A percentile compares a stretch with the other conserved stretches of the same genome.
Evolutionary conservation across 1,140 invertebrate species (phyloP).

Genomic region (Zaprionus vittiger): DNA sequence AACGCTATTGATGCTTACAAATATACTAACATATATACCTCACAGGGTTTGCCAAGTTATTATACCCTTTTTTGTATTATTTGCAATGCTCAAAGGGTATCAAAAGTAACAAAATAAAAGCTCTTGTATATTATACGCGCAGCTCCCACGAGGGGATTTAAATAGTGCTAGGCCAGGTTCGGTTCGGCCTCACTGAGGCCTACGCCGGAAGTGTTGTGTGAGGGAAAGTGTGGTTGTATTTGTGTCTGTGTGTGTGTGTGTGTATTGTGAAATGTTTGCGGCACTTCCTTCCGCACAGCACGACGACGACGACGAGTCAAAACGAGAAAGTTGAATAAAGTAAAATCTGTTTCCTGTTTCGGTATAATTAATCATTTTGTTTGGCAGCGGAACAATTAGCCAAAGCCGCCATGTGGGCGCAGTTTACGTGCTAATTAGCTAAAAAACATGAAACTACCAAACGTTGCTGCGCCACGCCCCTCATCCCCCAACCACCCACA

Average conservation of each 20-base stretch:
- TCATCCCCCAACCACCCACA: not conserved
- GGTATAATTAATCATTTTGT: conserved; percentile 82
- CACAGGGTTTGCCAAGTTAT: not conserved
- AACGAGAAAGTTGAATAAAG: conserved; percentile 73
- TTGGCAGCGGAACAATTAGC: conserved; percentile 80
- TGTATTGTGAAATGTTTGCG: conserved; percentile 77
- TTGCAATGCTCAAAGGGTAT: not conserved
- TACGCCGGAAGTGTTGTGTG: conserved; percentile 59
- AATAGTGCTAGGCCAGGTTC: conserved; percentile 63
- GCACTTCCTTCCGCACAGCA: conserved; percentile 76
- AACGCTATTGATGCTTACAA: no score
- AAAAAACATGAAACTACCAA: conserved; percentile 42
- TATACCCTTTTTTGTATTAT: not conserved
- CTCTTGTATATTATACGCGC: conserved; percentile 31
- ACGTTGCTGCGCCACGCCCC: conserved; percentile 8
- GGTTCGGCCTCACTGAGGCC: conserved; percentile 38
- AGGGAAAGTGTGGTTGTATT: conserved; percentile 9
- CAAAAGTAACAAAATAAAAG: conserved; percentile 53
- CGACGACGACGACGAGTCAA: conserved; percentile 28
- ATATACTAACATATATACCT: not conserved
- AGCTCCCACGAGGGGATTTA: conserved; percentile 54
- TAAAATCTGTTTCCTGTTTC: conserved; percentile 82
- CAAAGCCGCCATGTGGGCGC: conserved; percentile 63
- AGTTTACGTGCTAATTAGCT: conserved; percentile 78
- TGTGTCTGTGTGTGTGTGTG: conserved; percentile 28